These are phyloP conservation scores for Rhea pennata DNA, from an alignment of 2,113 vertebrate species.

Conservation along the genomic window DNA sequence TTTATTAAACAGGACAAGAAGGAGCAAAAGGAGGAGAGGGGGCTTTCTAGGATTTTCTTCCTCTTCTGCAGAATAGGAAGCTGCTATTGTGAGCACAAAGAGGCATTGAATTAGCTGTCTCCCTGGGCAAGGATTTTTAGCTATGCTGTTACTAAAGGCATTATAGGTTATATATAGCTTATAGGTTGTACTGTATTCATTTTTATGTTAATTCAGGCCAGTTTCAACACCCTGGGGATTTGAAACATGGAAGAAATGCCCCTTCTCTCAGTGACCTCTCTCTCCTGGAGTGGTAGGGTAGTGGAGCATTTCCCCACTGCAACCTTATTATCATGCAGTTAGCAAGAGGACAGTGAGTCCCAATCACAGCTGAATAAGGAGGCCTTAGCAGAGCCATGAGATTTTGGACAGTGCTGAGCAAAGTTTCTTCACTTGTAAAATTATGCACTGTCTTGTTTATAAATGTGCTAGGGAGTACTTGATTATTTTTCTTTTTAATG, in stretches of 20 bases:
- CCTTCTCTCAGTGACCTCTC: not conserved
- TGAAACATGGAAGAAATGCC: not conserved
- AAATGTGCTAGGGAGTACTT: not conserved
- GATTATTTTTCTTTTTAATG: not conserved
- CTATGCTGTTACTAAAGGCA: not conserved
- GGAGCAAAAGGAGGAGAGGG: not conserved
- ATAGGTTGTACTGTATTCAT: not conserved
- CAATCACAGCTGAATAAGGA: not conserved
- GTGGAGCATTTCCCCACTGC: not conserved
- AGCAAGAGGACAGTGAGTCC: not conserved
- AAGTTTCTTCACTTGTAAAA: not conserved
- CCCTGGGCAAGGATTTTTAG: not conserved
- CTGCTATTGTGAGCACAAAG: not conserved
- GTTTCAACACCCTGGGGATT: not conserved
- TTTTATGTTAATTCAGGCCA: not conserved
- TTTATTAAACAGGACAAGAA: not conserved
- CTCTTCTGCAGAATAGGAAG: not conserved
- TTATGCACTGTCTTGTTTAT: not conserved
- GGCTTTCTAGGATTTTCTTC: not conserved
- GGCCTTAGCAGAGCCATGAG: not conserved
- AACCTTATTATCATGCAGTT: not conserved
- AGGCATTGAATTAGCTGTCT: slow-evolving; percentile 26
- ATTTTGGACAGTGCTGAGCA: not conserved
- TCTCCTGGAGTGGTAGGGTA: not conserved
- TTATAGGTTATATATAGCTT: not conserved